Conservation (phyloP, 2,797 vertebrate genomes). For the Phylloscopus collybita region DNA sequence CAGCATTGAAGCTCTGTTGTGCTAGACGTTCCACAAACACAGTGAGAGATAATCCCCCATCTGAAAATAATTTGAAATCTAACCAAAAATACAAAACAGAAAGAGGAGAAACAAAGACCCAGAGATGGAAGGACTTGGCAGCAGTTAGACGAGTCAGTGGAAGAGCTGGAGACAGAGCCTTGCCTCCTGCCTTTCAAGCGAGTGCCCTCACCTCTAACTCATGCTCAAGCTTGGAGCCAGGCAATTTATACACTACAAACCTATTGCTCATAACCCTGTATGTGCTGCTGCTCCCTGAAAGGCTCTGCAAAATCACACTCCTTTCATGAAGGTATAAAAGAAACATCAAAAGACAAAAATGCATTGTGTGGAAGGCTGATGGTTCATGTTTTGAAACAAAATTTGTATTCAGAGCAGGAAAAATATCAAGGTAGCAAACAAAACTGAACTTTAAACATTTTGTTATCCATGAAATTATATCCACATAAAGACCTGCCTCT, state of each 20-base stretch:
- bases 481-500: neutral
- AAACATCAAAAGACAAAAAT: neutral
- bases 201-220: neutral
- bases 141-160: neutral
- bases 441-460: neutral
- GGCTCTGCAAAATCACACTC: neutral
- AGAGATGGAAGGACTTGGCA: constrained; percentile 21
- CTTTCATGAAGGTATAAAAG: neutral
- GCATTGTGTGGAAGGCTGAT: neutral
- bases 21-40: constrained; percentile 48
- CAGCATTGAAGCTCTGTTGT: neutral
- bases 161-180: neutral
- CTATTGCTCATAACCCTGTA: neutral
- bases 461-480: neutral
- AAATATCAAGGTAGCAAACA: neutral
- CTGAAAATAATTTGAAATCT: constrained; percentile 54
- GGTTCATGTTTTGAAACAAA: constrained; percentile 8
- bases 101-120: constrained; percentile 1
- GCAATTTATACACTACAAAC: neutral
- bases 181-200: neutral
- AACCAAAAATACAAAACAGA: constrained; percentile 42
- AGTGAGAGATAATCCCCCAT: constrained; percentile 38
- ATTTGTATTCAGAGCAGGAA: neutral
- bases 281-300: neutral
- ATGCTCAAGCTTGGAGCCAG: neutral